These are phyloP conservation scores for Goniozus legneri DNA, from an alignment of 1,140 invertebrate genomes.

Conservation along the genomic window DNA sequence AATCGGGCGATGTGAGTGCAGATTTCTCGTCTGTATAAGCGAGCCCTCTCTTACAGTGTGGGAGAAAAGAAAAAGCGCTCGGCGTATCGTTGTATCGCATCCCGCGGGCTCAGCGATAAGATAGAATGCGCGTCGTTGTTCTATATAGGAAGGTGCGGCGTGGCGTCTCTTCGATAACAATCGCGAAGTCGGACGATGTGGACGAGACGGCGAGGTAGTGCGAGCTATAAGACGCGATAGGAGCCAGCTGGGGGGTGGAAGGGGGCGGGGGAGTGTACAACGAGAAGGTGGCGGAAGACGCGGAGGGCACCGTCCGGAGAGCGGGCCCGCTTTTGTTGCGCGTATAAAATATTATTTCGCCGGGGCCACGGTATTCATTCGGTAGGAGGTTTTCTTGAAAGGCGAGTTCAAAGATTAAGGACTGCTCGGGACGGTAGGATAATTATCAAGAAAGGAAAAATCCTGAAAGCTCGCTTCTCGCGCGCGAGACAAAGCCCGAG, in stretches of 20 bases:
- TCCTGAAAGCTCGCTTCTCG: conserved; percentile 27
- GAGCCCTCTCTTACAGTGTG: no score
- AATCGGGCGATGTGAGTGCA: no score
- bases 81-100: no score
- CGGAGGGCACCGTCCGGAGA: conserved; percentile 9
- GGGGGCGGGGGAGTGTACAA: conserved; percentile 10
- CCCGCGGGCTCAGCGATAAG: no score
- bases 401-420: conserved; percentile 39
- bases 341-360: conserved; percentile 43
- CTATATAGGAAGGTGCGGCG: conserved; percentile 31
- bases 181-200: conserved; percentile 16
- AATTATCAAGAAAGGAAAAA: conserved; percentile 45
- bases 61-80: no score
- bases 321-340: conserved; percentile 36
- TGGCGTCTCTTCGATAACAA: conserved; percentile 36
- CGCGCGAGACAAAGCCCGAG: conserved; percentile 31
- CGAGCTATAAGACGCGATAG: conserved; percentile 4
- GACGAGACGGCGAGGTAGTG: conserved; percentile 11
- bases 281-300: conserved; percentile 17
- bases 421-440: conserved; percentile 36
- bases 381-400: conserved; percentile 39
- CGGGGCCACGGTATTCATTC: conserved; percentile 36
- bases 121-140: no score
- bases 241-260: conserved; percentile 11
- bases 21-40: no score